A percentile compares a stretch with the other conserved stretches of the same genome.
Evolutionary conservation across 2,888 invertebrate genomes (phyloP).

Genomic region (Allacma fusca): DNA sequence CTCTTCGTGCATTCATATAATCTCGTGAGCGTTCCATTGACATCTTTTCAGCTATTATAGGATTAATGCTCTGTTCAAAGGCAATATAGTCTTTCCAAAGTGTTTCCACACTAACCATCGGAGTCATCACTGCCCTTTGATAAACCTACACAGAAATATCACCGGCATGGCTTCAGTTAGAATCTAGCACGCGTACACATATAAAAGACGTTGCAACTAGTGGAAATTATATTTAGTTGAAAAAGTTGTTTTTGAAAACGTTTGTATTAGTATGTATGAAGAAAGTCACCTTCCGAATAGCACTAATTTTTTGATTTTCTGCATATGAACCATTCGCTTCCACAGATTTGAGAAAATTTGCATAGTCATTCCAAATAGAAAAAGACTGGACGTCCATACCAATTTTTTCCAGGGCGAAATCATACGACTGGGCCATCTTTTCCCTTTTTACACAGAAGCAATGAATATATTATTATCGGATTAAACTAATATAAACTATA

Average conservation of each 20-base stretch:
- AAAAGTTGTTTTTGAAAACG: too few relatives aligned
- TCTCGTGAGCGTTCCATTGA: constrained; percentile 94
- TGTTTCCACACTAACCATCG: constrained; percentile 95
- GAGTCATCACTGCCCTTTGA: constrained; percentile 94
- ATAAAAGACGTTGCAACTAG: too few relatives aligned
- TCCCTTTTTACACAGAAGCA: constrained; percentile 73
- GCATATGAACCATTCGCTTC: constrained; percentile 99
- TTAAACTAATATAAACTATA: neutral
- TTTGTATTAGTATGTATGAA: too few relatives aligned
- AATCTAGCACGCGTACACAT: too few relatives aligned
- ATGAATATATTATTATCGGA: neutral
- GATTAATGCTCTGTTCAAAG: constrained; percentile 92
- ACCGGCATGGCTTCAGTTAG: neutral
- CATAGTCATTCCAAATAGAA: constrained; percentile 97
- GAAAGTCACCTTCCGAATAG: constrained; percentile 86
- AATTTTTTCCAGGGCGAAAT: constrained; percentile 98
- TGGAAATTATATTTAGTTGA: too few relatives aligned
- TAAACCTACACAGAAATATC: constrained; percentile 74
- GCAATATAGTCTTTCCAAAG: constrained; percentile 97
- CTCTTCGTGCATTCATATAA: constrained; percentile 95
- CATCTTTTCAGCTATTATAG: constrained; percentile 94
- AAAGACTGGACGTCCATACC: constrained; percentile 98
- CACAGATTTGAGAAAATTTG: constrained; percentile 92
- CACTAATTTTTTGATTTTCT: constrained; percentile 98
- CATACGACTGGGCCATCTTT: constrained; percentile 99